A percentile compares a stretch with the other conserved stretches of the same genome.
These are phyloP conservation scores for Enteromius trimaculatus DNA, from an alignment of 2,797 vertebrate genomes.

Conservation along the genomic window DNA sequence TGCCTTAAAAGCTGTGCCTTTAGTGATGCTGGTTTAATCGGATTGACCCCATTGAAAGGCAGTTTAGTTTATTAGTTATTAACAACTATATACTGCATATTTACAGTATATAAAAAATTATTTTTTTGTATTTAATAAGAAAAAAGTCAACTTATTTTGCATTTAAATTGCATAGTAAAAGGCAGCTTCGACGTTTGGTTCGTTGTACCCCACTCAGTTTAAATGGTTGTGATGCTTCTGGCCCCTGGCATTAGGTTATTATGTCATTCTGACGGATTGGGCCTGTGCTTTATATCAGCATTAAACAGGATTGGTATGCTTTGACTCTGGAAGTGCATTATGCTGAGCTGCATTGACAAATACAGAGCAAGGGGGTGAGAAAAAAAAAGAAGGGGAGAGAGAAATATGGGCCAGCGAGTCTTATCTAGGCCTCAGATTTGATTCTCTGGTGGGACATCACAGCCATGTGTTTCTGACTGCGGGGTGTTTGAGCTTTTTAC, in stretches of 20 bases:
- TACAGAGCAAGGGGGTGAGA: neutral
- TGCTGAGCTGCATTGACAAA: slow-evolving; percentile 41
- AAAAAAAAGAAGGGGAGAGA: neutral
- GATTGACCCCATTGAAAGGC: neutral
- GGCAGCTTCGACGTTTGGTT: neutral
- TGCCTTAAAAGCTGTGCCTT: slow-evolving; percentile 13
- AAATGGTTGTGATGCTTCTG: slow-evolving; percentile 10
- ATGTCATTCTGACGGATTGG: slow-evolving; percentile 26
- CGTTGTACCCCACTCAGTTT: neutral
- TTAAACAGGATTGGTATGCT: slow-evolving; percentile 32
- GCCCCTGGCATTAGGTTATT: slow-evolving; percentile 20
- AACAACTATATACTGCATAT: neutral
- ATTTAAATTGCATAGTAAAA: neutral
- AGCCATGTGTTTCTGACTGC: slow-evolving; percentile 45
- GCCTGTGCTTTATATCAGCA: slow-evolving; percentile 31
- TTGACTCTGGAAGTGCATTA: slow-evolving; percentile 34
- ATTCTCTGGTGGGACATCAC: slow-evolving; percentile 34
- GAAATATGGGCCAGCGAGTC: slow-evolving; percentile 32
- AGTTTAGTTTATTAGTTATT: neutral
- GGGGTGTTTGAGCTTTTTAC: slow-evolving; percentile 47
- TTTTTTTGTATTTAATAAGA: neutral
- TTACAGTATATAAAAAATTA: neutral
- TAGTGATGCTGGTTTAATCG: slow-evolving; percentile 13
- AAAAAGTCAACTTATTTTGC: neutral
- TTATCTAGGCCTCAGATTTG: slow-evolving; percentile 47